Percentiles rank a stretch among this genome's conserved stretches.
phyloP scores from a whole-genome alignment of 2,888 invertebrate species.

The Brenthis daphne region DNA sequence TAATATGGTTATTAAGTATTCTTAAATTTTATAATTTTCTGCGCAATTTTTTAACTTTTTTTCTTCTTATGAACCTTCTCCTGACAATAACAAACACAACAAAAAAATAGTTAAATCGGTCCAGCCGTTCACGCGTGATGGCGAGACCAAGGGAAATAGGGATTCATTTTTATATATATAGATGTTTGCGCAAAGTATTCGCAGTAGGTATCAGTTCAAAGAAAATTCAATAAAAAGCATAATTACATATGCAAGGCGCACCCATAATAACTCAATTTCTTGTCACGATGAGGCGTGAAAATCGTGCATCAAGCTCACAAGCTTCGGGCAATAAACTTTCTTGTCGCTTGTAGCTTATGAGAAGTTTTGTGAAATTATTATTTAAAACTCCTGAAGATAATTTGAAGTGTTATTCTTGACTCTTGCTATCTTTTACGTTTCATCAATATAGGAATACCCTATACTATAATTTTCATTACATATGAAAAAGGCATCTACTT shows the following conservation, averaged over 20 bases:
- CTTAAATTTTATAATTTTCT: too few species aligned
- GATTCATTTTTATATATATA: too few species aligned
- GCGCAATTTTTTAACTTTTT: too few species aligned
- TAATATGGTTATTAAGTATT: too few species aligned
- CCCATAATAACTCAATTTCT: constrained; percentile 37
- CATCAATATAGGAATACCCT: background rate
- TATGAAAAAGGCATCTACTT: too few species aligned
- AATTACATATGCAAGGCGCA: constrained; percentile 35
- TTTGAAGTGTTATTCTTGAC: background rate
- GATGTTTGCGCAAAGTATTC: too few species aligned
- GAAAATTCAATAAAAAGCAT: constrained; percentile 23
- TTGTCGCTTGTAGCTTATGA: constrained; percentile 28
- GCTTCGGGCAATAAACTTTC: constrained; percentile 62
- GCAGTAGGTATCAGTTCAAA: background rate
- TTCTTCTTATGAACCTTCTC: too few species aligned
- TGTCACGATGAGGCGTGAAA: constrained; percentile 56
- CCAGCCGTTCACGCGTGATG: too few species aligned
- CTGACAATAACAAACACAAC: too few species aligned
- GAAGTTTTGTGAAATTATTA: constrained; percentile 12
- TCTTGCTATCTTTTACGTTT: background rate
- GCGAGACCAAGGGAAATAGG: too few species aligned
- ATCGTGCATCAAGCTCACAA: constrained; percentile 49
- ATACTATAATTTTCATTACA: too few species aligned
- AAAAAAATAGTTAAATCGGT: too few species aligned
- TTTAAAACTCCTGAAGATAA: background rate